These are phyloP conservation scores for Mugil cephalus DNA, from an alignment of 2,113 vertebrate genomes.

Conservation along the genomic window DNA sequence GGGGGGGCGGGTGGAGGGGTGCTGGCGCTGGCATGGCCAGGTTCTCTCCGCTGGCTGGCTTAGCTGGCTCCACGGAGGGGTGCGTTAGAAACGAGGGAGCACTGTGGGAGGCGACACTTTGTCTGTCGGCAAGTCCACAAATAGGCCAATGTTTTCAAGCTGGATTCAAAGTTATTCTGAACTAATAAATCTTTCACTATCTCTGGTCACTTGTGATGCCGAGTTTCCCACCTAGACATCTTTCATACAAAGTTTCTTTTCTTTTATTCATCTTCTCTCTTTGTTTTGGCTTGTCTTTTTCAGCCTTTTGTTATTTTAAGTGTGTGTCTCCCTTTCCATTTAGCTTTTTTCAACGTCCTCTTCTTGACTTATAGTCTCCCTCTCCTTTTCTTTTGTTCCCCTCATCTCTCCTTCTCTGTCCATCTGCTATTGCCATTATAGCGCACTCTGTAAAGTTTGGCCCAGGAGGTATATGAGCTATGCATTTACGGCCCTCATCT, in stretches of 20 bases:
- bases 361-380: conserved; percentile 50
- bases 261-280: conserved; percentile 18
- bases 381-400: conserved; percentile 39
- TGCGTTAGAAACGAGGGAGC: conserved; percentile 23
- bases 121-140: conserved; percentile 66
- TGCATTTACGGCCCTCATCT: conserved; percentile 44
- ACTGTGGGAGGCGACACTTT: conserved; percentile 55
- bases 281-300: conserved; percentile 25
- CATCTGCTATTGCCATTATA: conserved; percentile 63
- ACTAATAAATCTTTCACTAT: conserved; percentile 60
- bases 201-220: conserved; percentile 40
- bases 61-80: conserved; percentile 40
- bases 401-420: conserved; percentile 34
- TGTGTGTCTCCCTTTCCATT: conserved; percentile 42
- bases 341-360: conserved; percentile 35
- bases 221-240: conserved; percentile 64
- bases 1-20: too few species aligned
- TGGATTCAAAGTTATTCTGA: conserved; percentile 55
- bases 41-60: conserved; percentile 32
- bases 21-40: conserved; percentile 30
- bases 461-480: conserved; percentile 50
- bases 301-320: not conserved
- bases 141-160: conserved; percentile 58
- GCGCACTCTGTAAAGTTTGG: conserved; percentile 42
- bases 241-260: conserved; percentile 38